Evolutionary conservation across 2,113 vertebrate species (phyloP).

Genomic region (Tringa solitaria): DNA sequence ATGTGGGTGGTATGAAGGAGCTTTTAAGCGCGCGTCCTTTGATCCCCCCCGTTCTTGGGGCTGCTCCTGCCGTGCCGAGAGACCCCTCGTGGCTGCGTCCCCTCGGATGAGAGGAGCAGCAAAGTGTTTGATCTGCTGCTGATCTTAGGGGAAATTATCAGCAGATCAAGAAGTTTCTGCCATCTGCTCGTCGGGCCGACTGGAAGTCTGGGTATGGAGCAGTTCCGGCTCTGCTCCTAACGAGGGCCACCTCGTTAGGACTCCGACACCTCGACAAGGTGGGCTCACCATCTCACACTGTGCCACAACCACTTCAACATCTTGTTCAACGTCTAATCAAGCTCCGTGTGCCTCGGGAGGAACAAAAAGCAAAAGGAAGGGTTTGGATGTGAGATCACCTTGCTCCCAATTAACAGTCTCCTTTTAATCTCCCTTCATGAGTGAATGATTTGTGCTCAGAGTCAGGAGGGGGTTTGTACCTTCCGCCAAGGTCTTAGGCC

Average conservation of each 20-base stretch:
- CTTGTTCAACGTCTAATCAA: no score
- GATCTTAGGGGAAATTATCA: neutral
- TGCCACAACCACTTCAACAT: no score
- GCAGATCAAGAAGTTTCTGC: neutral
- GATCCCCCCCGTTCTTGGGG: neutral
- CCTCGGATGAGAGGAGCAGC: neutral
- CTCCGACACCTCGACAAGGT: neutral
- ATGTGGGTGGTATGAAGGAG: no score
- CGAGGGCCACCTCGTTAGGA: rapidly evolving
- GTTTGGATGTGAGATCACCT: neutral
- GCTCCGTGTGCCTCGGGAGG: neutral
- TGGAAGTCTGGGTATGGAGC: rapidly evolving
- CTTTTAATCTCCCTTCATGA: neutral
- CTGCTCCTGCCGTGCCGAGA: neutral
- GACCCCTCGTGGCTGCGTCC: rapidly evolving
- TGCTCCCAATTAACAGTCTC: neutral
- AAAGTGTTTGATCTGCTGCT: neutral
- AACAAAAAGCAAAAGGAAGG: neutral
- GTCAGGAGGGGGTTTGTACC: neutral
- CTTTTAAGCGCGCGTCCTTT: rapidly evolving
- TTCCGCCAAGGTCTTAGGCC: neutral
- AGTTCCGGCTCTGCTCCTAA: neutral
- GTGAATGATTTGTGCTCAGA: neutral
- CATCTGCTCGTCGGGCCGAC: neutral
- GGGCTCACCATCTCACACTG: neutral